A percentile compares a stretch with the other conserved stretches of the same genome.
Conservation (phyloP, 2,888 invertebrate genomes). For the Axea sp. region DNA sequence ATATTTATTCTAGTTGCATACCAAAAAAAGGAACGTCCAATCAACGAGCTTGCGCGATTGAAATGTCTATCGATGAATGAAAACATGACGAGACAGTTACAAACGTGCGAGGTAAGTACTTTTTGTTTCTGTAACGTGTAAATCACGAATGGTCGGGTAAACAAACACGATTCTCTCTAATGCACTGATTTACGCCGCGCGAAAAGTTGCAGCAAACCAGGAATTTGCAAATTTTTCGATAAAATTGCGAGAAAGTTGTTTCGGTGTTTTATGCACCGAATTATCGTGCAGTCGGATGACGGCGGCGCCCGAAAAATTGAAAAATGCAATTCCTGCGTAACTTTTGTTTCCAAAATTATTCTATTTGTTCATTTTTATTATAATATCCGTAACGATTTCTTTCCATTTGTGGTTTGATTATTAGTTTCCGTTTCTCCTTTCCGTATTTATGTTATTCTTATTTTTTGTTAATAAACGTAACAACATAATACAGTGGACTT, state of each 20-base stretch:
- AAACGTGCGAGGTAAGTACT: slow-evolving; percentile 56
- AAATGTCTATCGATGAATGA: slow-evolving; percentile 48
- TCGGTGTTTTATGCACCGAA: slow-evolving; percentile 62
- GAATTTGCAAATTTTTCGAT: slow-evolving; percentile 62
- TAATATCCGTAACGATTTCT: slow-evolving; percentile 13
- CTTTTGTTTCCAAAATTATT: too few relatives aligned
- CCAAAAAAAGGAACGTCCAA: background rate
- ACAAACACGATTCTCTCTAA: slow-evolving; percentile 59
- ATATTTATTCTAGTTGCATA: background rate
- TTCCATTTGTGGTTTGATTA: too few relatives aligned
- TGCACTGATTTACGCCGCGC: slow-evolving; percentile 62
- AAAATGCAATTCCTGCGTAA: slow-evolving; percentile 35
- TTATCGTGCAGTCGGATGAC: slow-evolving; percentile 59
- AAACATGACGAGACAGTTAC: slow-evolving; percentile 62
- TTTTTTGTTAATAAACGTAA: too few relatives aligned
- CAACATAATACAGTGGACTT: too few relatives aligned
- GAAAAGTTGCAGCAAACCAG: slow-evolving; percentile 48
- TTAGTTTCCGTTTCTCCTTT: too few relatives aligned
- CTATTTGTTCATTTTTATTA: too few relatives aligned
- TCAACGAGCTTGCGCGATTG: slow-evolving; percentile 7
- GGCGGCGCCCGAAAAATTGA: slow-evolving; percentile 57
- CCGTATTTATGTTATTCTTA: too few relatives aligned
- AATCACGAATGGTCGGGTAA: slow-evolving; percentile 62
- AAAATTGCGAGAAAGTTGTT: slow-evolving; percentile 60
- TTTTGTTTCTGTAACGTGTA: slow-evolving; percentile 61